Percentiles rank a stretch among this genome's conserved stretches.
These are phyloP conservation scores for Amazona vittata DNA, from an alignment of 2,113 vertebrate genomes.

Conservation along the genomic window DNA sequence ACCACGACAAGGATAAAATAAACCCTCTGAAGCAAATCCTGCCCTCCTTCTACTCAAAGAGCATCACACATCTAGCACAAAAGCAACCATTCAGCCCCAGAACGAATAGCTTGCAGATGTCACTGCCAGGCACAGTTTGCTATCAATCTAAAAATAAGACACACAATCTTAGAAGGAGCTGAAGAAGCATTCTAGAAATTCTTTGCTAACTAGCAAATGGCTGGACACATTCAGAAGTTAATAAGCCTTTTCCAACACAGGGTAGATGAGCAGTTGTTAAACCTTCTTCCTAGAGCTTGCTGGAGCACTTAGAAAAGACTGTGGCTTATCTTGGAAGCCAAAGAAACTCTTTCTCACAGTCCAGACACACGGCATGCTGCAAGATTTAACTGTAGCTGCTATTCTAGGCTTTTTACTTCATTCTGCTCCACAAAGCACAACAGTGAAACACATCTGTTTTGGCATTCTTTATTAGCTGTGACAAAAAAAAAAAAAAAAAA, in stretches of 20 bases:
- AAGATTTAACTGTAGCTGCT: background rate
- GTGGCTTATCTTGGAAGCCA: background rate
- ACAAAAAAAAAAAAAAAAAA: background rate
- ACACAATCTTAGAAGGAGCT: background rate
- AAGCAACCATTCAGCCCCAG: conserved; percentile 42
- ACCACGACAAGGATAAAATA: conserved; percentile 16
- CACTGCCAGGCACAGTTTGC: conserved; percentile 48
- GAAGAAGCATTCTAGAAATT: conserved; percentile 33
- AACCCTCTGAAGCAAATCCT: conserved; percentile 2
- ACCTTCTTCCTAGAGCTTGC: background rate
- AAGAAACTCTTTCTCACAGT: background rate
- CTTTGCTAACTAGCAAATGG: background rate
- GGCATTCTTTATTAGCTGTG: conserved; percentile 10
- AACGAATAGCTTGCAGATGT: conserved; percentile 56
- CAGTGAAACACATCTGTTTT: conserved; percentile 22
- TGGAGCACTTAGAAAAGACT: background rate
- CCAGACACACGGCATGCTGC: background rate
- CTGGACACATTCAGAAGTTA: background rate
- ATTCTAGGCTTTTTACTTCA: background rate
- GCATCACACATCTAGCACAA: conserved; percentile 54
- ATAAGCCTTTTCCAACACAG: background rate
- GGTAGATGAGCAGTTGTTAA: background rate
- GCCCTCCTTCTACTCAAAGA: conserved; percentile 24
- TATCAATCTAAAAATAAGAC: conserved; percentile 56
- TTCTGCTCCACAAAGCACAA: background rate